Evolutionary conservation across 2,113 vertebrate species (phyloP).

Genomic region (Labeo rohita): DNA sequence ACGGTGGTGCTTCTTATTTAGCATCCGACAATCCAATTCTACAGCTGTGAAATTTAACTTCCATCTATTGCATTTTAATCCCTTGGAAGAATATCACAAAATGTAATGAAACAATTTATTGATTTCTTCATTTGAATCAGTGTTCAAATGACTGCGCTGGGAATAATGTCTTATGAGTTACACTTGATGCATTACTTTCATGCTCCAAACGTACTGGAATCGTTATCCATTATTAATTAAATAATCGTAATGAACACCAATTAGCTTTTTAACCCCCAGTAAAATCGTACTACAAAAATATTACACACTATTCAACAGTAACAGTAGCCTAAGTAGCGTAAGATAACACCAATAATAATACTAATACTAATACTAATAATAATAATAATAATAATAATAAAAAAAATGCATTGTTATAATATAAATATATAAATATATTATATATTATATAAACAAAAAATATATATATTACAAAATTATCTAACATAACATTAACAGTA

Average conservation of each 20-base stretch:
- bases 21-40: slow-evolving; percentile 51
- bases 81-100: slow-evolving; percentile 51
- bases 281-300: neutral
- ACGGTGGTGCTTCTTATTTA: slow-evolving; percentile 38
- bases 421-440: too few relatives aligned
- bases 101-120: slow-evolving; percentile 53
- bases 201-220: neutral
- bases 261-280: neutral
- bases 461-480: too few relatives aligned
- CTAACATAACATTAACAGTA: too few relatives aligned
- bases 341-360: neutral
- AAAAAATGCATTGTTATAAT: too few relatives aligned
- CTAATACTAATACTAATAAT: neutral
- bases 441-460: too few relatives aligned
- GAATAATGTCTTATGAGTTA: slow-evolving; percentile 26
- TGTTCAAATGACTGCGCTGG: slow-evolving; percentile 37
- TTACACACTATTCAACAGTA: neutral
- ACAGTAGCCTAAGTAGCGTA: neutral
- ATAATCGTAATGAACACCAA: neutral
- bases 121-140: slow-evolving; percentile 54
- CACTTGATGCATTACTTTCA: slow-evolving; percentile 31
- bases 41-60: slow-evolving; percentile 58
- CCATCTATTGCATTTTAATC: slow-evolving; percentile 55
- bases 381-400: neutral
- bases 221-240: slow-evolving; percentile 1